These are phyloP conservation scores for Drosophila nasuta DNA, from an alignment of 1,140 invertebrate genomes.

Conservation along the genomic window DNA sequence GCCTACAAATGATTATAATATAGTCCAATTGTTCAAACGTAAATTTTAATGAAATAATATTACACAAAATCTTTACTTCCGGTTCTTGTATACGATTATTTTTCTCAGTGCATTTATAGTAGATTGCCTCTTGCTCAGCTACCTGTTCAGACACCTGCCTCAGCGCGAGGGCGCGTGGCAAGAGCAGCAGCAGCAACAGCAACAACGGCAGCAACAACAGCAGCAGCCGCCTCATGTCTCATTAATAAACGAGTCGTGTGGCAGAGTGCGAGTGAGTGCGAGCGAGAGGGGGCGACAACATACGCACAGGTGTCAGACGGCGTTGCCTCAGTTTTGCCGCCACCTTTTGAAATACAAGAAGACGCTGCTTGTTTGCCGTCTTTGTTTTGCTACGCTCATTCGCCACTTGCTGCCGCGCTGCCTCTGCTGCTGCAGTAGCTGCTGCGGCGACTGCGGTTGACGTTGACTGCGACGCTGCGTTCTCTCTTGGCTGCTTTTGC, in stretches of 20 bases:
- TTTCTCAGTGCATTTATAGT: too few species aligned
- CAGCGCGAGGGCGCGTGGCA: slow-evolving; percentile 38
- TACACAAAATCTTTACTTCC: too few species aligned
- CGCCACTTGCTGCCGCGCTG: slow-evolving; percentile 1
- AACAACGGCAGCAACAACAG: slow-evolving; percentile 13
- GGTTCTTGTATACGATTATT: too few species aligned
- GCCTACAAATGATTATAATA: too few species aligned
- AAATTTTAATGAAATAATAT: too few species aligned
- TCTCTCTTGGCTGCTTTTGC: slow-evolving; percentile 3
- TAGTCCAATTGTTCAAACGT: too few species aligned
- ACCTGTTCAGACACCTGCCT: slow-evolving; percentile 39
- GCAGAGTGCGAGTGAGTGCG: background rate
- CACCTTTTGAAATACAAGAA: slow-evolving; percentile 44
- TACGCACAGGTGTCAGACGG: slow-evolving; percentile 49
- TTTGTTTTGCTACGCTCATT: slow-evolving; percentile 39
- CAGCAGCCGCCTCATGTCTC: slow-evolving; percentile 21
- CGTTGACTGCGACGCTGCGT: slow-evolving; percentile 26
- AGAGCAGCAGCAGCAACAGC: slow-evolving; percentile 1
- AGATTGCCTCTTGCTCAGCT: background rate
- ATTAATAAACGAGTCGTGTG: slow-evolving; percentile 44
- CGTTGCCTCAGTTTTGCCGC: slow-evolving; percentile 39
- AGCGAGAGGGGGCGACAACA: background rate
- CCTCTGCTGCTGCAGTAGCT: background rate
- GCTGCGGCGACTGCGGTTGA: background rate
- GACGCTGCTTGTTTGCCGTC: slow-evolving; percentile 17